A percentile compares a stretch with the other conserved stretches of the same genome.
Conservation (phyloP, 2,113 vertebrate species). For the Anolis sagrei region DNA sequence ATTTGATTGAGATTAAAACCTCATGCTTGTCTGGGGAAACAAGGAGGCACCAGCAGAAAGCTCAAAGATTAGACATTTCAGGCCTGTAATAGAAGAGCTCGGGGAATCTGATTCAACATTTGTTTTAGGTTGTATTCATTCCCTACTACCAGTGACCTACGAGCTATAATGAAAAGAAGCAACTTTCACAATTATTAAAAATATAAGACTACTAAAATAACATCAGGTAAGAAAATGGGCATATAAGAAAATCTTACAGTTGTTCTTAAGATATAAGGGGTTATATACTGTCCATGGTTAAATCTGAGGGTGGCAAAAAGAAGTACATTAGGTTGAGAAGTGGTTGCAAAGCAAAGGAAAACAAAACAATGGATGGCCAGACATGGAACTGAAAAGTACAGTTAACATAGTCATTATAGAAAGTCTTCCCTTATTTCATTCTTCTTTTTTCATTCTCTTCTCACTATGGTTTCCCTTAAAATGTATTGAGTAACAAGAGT, state of each 20-base stretch:
- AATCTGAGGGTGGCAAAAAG: background rate
- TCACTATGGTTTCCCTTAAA: background rate
- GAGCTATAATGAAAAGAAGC: background rate
- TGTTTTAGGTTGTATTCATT: background rate
- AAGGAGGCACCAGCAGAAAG: background rate
- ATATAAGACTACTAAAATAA: background rate
- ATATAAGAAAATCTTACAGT: background rate
- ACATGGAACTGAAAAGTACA: background rate
- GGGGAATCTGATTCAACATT: background rate
- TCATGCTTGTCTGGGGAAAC: background rate
- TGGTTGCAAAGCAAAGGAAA: no score
- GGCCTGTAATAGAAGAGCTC: background rate
- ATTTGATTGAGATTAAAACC: background rate
- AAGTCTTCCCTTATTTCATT: no score
- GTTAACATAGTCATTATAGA: background rate
- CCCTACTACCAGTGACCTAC: background rate
- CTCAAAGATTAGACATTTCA: background rate
- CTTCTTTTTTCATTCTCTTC: background rate
- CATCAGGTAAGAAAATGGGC: background rate
- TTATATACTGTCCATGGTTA: background rate
- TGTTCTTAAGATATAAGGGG: background rate
- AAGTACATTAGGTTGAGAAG: background rate
- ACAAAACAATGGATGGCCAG: background rate
- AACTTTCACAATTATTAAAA: background rate
- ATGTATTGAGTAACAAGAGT: no score